Evolutionary conservation across 1,140 invertebrate genomes (phyloP).

Genomic region (Zaprionus tsacasi): DNA sequence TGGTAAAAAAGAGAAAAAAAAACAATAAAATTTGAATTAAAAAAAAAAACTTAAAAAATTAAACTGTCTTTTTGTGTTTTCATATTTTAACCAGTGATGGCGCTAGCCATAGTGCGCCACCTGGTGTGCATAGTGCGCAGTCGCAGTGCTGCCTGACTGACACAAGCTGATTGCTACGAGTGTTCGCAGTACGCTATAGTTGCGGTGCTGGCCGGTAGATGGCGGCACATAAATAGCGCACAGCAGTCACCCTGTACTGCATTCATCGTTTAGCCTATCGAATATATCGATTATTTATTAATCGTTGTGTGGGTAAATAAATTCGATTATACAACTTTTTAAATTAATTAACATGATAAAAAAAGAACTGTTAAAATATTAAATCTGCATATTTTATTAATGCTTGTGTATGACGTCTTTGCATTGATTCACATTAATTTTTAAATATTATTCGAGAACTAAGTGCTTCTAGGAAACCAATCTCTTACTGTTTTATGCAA

Average conservation of each 20-base stretch:
- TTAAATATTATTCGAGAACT: too few relatives aligned
- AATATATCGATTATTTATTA: not conserved
- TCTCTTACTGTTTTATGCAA: not conserved
- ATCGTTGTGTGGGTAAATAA: not conserved
- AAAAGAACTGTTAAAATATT: too few relatives aligned
- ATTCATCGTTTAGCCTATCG: not conserved
- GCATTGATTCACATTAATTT: too few relatives aligned
- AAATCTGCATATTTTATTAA: too few relatives aligned
- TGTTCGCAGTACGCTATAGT: not conserved
- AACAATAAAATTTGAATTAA: slow-evolving; percentile 72
- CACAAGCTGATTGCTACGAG: slow-evolving; percentile 18
- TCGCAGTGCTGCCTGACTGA: not conserved
- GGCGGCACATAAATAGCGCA: not conserved
- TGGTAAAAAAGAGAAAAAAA: slow-evolving; percentile 66
- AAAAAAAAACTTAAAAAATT: slow-evolving; percentile 13
- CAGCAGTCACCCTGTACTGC: not conserved
- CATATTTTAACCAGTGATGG: slow-evolving; percentile 8
- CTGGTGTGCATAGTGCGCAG: not conserved
- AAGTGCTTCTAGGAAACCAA: not conserved
- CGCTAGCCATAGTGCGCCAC: slow-evolving; percentile 5
- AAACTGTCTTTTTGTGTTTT: not conserved
- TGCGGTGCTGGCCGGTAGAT: not conserved
- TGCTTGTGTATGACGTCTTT: too few relatives aligned
- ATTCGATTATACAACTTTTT: too few relatives aligned
- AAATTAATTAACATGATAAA: too few relatives aligned